Evolutionary conservation across 2,113 vertebrate species (phyloP).

Genomic region (Sander lucioperca): DNA sequence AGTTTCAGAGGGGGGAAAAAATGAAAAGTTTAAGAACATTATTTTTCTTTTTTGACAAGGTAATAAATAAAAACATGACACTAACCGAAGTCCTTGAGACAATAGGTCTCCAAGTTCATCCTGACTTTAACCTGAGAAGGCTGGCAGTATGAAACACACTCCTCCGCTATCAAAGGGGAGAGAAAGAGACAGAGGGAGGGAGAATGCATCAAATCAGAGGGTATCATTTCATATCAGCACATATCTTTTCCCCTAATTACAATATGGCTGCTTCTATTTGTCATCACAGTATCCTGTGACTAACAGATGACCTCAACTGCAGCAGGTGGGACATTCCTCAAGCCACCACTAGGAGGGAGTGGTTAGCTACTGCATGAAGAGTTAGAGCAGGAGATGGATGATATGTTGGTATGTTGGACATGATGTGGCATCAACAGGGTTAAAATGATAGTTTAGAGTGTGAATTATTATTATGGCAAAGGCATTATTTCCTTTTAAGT

Average conservation of each 20-base stretch:
- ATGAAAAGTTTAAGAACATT: background rate
- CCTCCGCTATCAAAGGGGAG: slow-evolving; percentile 81
- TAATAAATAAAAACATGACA: slow-evolving; percentile 3
- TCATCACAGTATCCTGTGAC: slow-evolving; percentile 80
- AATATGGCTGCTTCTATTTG: slow-evolving; percentile 80
- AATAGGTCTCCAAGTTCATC: slow-evolving; percentile 91
- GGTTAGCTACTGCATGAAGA: slow-evolving; percentile 21
- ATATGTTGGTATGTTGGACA: slow-evolving; percentile 5
- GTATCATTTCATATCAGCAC: slow-evolving; percentile 74
- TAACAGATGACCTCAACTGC: slow-evolving; percentile 70
- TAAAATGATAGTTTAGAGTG: background rate
- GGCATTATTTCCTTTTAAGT: background rate
- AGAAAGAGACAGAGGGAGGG: slow-evolving; percentile 18
- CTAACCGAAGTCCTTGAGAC: slow-evolving; percentile 90
- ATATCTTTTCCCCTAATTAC: slow-evolving; percentile 77
- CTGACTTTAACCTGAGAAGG: slow-evolving; percentile 85
- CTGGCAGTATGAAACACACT: slow-evolving; percentile 89
- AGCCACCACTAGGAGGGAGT: slow-evolving; percentile 73
- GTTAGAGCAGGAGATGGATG: background rate
- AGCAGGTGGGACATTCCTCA: slow-evolving; percentile 67
- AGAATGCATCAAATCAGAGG: slow-evolving; percentile 54
- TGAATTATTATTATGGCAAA: background rate
- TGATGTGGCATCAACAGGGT: background rate
- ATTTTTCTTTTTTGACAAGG: background rate
- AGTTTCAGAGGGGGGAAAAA: background rate